Percentiles rank a stretch among this genome's conserved stretches.
Conservation (phyloP, 2,113 vertebrate genomes). For the Dipodomys merriami region DNA sequence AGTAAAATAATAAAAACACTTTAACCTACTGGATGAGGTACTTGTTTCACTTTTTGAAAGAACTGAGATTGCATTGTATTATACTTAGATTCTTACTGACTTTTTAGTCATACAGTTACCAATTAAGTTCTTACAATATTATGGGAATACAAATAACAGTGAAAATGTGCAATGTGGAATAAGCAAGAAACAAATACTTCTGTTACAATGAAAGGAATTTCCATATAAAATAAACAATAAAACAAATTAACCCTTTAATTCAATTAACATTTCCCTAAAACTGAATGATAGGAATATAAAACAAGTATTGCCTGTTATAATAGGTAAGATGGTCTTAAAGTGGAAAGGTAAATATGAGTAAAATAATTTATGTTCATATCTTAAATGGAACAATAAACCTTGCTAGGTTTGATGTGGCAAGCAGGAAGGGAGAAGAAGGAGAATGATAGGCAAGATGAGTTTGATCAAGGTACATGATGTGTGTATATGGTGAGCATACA, state of each 20-base stretch:
- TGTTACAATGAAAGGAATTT: background rate
- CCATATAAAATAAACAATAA: background rate
- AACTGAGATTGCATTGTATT: slow-evolving; percentile 38
- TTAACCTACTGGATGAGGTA: slow-evolving; percentile 11
- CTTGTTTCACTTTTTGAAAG: slow-evolving; percentile 15
- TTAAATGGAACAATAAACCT: too few relatives aligned
- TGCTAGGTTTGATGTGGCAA: too few relatives aligned
- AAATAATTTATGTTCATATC: too few relatives aligned
- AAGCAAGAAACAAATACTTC: background rate
- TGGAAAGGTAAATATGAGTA: too few relatives aligned
- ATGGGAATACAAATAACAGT: slow-evolving; percentile 43
- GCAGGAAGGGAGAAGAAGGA: too few relatives aligned
- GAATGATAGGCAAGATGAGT: too few relatives aligned
- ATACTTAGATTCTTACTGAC: slow-evolving; percentile 37
- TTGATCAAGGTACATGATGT: too few relatives aligned
- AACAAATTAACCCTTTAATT: background rate
- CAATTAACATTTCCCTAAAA: too few relatives aligned
- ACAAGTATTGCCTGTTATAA: too few relatives aligned
- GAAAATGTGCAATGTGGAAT: background rate
- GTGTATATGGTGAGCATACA: too few relatives aligned
- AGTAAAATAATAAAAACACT: slow-evolving; percentile 49
- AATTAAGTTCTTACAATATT: slow-evolving; percentile 23
- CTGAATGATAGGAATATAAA: too few relatives aligned
- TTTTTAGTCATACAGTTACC: slow-evolving; percentile 11
- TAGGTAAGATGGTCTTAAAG: too few relatives aligned